Evolutionary conservation across 2,113 vertebrate species (phyloP), one percentile per base, ranked within the genome.

Genomic region (Pomatostomus ruficeps): DNA sequence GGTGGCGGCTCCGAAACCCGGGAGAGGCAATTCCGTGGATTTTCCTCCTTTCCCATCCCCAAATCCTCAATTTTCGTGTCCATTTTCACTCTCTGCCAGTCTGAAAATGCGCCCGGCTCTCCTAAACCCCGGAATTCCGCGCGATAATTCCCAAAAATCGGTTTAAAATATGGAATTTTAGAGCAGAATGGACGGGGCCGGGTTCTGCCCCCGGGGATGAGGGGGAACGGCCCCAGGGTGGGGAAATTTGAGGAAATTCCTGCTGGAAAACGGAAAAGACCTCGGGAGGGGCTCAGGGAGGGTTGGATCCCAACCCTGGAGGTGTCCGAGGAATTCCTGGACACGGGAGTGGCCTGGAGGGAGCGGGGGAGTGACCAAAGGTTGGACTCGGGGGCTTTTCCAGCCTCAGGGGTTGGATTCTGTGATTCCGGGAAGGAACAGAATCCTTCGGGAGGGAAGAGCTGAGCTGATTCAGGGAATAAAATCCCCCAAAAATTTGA

Each of bases 291-390:
- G 22, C 35, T 58, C 45, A 12, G 33, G 45, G 62, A 45, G 26
- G 33, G 1, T 22, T n/a, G 54, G 54, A 61, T 2, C 10, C 38
- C 45, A 42, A 42, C n/a, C n/a, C n/a, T 38, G 62, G 45, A 52
- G 25, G 9, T 15, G 52, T 59, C 52, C 9, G 0, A 28, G 46
- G 14, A 38, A 24, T 1, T 3, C 0, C 43, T 51, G 35, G 71
- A 31, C 2, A 6, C 4, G 57, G 26, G 48, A 6, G 12, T 5
- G 46, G 6, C 9, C 10, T 11, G 38, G 15, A 19, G 19, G 33
- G 9, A 36, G 22, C 9, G 23, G 36, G 21, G 7, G 16, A 26
- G 5, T 1, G 43, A 42, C 18, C 45, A 23, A 31, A 36, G 9
- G 2, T 15, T 28, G 63, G 54, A 4, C 10, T 61, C 0, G 0